Evolutionary conservation across 1,140 invertebrate genomes (phyloP), one percentile per base, ranked within the genome.

Genomic region (Lucilia sericata): DNA sequence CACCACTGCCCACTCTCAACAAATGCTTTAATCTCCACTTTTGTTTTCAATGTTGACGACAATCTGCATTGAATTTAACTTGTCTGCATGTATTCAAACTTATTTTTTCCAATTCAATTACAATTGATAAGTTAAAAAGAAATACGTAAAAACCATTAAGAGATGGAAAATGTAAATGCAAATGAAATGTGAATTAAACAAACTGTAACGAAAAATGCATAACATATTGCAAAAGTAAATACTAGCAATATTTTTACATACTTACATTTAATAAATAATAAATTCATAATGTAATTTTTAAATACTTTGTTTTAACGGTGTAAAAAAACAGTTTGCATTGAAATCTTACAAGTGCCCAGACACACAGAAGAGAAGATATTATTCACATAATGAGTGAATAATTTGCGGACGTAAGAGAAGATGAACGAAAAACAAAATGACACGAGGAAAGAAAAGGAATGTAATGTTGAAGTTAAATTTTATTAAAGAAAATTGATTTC

Each of bases 61-160:
- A 70, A 70, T 21, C 17, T 70, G 17, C 19, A 70, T 70, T 70
- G 19, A 70, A 21, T 70, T 70, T 19, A 0, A 70, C 60, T 70
- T 60, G 51, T 60, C 51, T n/a, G 51, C 14, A 60, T 60, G 17
- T 60, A n/a, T 60, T 60, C 14, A 60, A 60, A 36, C 51, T 60
- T 60, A 60, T 10, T 60, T 60, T 60, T 21, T 70, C 60, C 60
- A 70, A 70, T 70, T 70, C 60, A 70, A 70, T 70, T 70, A 70
- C 17, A 70, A 70, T 70, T 70, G 19, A 19, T 19, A 70, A 70
- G 36, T 51, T 51, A 2, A 51, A 12, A 51, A 51, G 21, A 21
- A 70, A 60, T 60, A 13, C 14, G 17, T 55, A 55, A 65, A 65
- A 65, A 65, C 12, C 49, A 65, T 14, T 21, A 65, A 65, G 14